Base-by-base conservation (phyloP, 1,140 invertebrate species). In the Ruditapes philippinarum region DNA sequence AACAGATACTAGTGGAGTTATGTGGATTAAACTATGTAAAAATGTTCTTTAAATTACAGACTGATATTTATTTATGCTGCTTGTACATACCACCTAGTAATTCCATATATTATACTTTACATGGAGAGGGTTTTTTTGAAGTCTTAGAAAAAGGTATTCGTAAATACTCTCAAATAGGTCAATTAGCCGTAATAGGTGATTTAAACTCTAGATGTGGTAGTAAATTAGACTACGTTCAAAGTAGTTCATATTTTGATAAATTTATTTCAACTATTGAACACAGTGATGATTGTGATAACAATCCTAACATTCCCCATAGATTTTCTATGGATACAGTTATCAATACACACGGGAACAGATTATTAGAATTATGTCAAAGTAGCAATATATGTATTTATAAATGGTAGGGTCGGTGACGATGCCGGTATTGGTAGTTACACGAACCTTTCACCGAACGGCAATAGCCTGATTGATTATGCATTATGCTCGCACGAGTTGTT, bases 381-480 rank as follows among this genome's bases (percentile, higher is more conserved):
- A 11, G 73, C n/a, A n/a, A n/a, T n/a, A n/a, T n/a, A n/a, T n/a
- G n/a, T n/a, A n/a, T n/a, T n/a, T n/a, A n/a, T 76, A 11, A 76
- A 76, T 42, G 65, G 65, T 22, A 12, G 65, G 5, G 33, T 70
- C n/a, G 54, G 54, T 12, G 25, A n/a, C 25, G 65, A 68, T 38
- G 65, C 65, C 2, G 65, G 45, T 60, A 51, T 33, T 45, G 40
- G 60, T 51, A 33, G 62, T n/a, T 49, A 17, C 19, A 33, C 49
- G 17, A 9, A 70, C 36, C 11, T 65, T 5, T 45, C 81, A 5
- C 14, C n/a, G 7, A 70, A 25, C 9, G 81, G 81, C 22, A 70
- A 36, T 12, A 84, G 81, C 31, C 0, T 84, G n/a, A 84, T 84
- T 49, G 81, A 84, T 54, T 84, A 84, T 70, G 60, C 36, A 12